phyloP scores from a whole-genome alignment of 2,113 vertebrate genomes.

The Tetrax tetrax region DNA sequence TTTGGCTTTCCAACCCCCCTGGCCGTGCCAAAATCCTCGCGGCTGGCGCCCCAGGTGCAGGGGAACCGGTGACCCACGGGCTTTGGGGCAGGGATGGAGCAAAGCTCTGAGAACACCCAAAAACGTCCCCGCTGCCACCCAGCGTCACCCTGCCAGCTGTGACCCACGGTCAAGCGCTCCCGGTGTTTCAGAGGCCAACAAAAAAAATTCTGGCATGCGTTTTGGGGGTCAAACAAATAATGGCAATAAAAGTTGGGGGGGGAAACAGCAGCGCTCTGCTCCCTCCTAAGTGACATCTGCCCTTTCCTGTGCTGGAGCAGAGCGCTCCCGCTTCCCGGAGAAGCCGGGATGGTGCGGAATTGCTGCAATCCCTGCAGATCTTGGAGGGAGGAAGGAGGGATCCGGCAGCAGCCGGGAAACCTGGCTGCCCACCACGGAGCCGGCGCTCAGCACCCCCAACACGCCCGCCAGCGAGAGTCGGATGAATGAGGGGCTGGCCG shows the following conservation, averaged over 20 bases:
- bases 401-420: neutral
- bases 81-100: neutral
- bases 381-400: neutral
- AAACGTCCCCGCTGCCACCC: neutral
- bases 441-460: neutral
- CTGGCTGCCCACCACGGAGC: neutral
- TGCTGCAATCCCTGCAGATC: slow-evolving; percentile 6
- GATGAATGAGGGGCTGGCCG: neutral
- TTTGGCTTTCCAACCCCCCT: neutral
- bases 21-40: rapidly evolving
- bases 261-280: neutral
- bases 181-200: rapidly evolving
- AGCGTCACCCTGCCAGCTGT: neutral
- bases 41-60: neutral
- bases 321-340: neutral
- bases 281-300: neutral
- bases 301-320: neutral
- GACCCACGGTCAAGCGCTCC: neutral
- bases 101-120: neutral
- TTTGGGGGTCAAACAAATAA: neutral
- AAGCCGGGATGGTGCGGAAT: neutral
- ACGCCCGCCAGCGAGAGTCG: neutral
- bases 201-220: neutral
- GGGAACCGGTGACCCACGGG: neutral
- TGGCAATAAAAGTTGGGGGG: neutral